phyloP scores from a whole-genome alignment of 2,113 vertebrate genomes.

The Acanthisitta chloris region DNA sequence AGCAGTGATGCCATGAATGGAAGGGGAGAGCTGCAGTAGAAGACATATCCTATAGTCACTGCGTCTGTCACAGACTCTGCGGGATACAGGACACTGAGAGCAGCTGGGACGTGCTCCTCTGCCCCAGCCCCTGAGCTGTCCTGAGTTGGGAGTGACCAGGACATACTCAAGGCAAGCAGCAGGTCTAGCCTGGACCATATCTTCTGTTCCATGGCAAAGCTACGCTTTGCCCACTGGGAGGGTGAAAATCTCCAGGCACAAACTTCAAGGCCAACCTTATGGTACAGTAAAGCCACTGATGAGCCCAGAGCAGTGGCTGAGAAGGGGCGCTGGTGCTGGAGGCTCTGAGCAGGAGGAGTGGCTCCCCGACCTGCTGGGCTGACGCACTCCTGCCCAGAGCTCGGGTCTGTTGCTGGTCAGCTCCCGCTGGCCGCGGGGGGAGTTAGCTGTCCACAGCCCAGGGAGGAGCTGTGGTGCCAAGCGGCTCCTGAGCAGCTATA shows the following conservation, averaged over 20 bases:
- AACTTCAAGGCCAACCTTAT: rapidly evolving
- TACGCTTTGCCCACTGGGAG: rapidly evolving
- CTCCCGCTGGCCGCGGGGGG: not conserved
- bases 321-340: rapidly evolving
- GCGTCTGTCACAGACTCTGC: not conserved
- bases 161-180: rapidly evolving
- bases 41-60: not conserved
- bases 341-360: rapidly evolving
- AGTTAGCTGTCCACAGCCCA: not conserved
- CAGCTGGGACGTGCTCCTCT: not conserved
- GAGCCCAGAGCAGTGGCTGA: not conserved
- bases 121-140: not conserved
- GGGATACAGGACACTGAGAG: not conserved
- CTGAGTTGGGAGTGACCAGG: rapidly evolving
- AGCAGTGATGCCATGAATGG: not conserved
- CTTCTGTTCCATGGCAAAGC: not conserved
- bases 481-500: not conserved
- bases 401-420: rapidly evolving
- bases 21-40: not conserved
- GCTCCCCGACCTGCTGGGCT: not conserved
- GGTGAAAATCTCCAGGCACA: not conserved
- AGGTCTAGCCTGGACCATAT: rapidly evolving
- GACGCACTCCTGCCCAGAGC: rapidly evolving
- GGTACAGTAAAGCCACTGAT: rapidly evolving
- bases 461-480: not conserved